A percentile compares a stretch with the other conserved stretches of the same genome.
Evolutionary conservation across 2,113 vertebrate species (phyloP).

Genomic region (Tragulus kanchil): DNA sequence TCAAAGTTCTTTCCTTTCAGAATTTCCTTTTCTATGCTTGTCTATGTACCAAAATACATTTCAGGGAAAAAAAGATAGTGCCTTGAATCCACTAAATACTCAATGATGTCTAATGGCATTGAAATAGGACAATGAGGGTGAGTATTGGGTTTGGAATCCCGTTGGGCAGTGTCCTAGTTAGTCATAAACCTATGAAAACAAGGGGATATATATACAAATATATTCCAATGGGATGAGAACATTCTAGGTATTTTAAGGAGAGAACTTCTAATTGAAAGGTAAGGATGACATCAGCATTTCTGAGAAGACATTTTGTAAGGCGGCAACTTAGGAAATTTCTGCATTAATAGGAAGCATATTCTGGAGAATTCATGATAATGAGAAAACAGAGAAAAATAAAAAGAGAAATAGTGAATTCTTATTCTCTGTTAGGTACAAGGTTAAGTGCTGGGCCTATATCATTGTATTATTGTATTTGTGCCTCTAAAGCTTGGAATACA

Average conservation of each 20-base stretch:
- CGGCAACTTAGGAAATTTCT: not conserved
- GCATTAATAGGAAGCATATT: not conserved
- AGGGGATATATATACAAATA: not conserved
- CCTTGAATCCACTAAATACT: not conserved
- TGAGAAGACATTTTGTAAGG: not conserved
- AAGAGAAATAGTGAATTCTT: constrained; percentile 19
- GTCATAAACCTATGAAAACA: not conserved
- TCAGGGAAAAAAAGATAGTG: not conserved
- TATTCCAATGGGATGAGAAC: not conserved
- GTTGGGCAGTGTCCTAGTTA: not conserved
- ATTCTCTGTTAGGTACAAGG: not conserved
- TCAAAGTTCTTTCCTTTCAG: constrained; percentile 65
- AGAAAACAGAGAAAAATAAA: not conserved
- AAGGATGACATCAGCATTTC: not conserved
- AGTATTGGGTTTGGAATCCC: constrained; percentile 16
- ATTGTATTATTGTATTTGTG: not conserved
- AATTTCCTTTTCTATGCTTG: constrained; percentile 61
- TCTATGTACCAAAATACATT: constrained; percentile 63
- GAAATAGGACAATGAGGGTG: not conserved
- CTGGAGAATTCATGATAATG: not conserved
- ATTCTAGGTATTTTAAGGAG: not conserved
- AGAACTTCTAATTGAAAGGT: not conserved
- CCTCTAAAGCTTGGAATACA: not conserved
- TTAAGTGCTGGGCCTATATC: not conserved
- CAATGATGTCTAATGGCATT: not conserved